Percentiles rank a stretch among this genome's conserved stretches.
phyloP scores from a whole-genome alignment of 2,113 vertebrate species.

The Electrona antarctica region DNA sequence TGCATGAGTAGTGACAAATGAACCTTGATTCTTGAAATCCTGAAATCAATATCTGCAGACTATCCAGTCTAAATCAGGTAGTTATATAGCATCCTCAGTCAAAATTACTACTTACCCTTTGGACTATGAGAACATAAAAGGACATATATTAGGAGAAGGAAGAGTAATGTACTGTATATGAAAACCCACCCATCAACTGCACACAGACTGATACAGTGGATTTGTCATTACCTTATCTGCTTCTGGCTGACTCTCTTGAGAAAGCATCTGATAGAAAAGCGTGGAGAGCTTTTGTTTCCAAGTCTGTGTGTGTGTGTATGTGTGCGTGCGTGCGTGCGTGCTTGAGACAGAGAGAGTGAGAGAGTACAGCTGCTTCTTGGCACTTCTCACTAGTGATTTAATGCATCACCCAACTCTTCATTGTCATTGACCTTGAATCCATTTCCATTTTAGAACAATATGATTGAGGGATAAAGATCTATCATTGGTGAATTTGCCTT shows the following conservation, averaged over 20 bases:
- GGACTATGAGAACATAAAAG: conserved; percentile 27
- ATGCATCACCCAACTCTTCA: not conserved
- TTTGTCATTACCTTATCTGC: conserved; percentile 65
- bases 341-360: not conserved
- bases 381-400: not conserved
- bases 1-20: no score
- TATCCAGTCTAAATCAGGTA: no score
- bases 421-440: not conserved
- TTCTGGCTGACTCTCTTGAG: conserved; percentile 20
- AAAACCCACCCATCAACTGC: conserved; percentile 58
- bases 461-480: not conserved
- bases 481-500: not conserved
- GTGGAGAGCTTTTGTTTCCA: conserved; percentile 15
- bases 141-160: conserved; percentile 19
- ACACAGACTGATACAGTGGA: conserved; percentile 60
- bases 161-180: conserved; percentile 6
- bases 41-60: no score
- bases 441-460: conserved; percentile 1
- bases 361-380: not conserved
- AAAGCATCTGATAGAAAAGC: conserved; percentile 16
- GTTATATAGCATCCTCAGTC: no score
- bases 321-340: conserved; percentile 8
- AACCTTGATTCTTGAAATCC: no score
- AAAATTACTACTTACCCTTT: conserved; percentile 60
- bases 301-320: conserved; percentile 2